Percentiles rank a stretch among this genome's conserved stretches.
phyloP scores from a whole-genome alignment of 2,888 invertebrate genomes.

The Cataglyphis altisquamis region DNA sequence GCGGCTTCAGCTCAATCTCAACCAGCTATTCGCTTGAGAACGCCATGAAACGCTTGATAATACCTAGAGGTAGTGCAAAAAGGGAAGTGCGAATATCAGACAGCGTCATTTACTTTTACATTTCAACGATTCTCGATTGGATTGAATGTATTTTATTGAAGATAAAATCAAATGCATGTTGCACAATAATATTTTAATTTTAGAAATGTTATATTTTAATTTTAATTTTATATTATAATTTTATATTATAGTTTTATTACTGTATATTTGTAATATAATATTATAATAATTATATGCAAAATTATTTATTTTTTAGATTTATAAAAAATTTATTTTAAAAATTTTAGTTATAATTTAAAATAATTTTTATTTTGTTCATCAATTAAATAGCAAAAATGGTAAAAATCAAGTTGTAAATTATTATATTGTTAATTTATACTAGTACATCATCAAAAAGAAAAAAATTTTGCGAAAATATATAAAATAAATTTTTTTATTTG shows the following conservation, averaged over 20 bases:
- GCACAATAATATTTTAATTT: conserved; percentile 9
- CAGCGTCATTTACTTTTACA: conserved; percentile 41
- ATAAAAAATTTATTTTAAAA: not conserved
- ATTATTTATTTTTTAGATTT: not conserved
- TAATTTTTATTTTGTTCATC: not conserved
- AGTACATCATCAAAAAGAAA: not conserved
- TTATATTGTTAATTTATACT: not conserved
- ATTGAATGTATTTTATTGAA: not conserved
- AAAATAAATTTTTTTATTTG: not conserved
- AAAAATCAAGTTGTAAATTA: not conserved
- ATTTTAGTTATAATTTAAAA: not conserved
- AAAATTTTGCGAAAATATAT: not conserved
- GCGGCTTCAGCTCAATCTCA: conserved; percentile 36
- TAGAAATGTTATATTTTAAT: not conserved
- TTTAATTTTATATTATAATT: too few species aligned
- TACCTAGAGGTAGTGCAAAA: conserved; percentile 26
- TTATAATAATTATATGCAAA: not conserved
- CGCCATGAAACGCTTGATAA: conserved; percentile 28
- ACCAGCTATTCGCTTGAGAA: conserved; percentile 25
- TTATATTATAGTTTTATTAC: too few species aligned
- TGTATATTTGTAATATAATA: not conserved
- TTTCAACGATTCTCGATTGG: conserved; percentile 28
- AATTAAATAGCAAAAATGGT: not conserved
- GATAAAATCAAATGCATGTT: not conserved
- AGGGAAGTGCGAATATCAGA: conserved; percentile 40